A percentile compares a stretch with the other conserved stretches of the same genome.
Conservation (phyloP, 2,797 vertebrate species). For the Salarias fasciatus region DNA sequence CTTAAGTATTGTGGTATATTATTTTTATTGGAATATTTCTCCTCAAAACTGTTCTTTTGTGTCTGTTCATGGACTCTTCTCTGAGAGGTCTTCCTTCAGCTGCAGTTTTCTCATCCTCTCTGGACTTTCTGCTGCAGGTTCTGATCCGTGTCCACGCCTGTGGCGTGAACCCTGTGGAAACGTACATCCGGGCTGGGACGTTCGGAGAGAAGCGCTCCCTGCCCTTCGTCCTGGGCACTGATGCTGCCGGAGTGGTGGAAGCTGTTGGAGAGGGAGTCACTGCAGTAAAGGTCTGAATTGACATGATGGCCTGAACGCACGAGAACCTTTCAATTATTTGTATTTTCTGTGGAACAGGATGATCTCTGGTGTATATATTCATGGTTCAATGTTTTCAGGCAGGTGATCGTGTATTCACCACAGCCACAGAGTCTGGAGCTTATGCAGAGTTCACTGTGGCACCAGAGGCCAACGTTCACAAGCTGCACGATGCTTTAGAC, state of each 20-base stretch:
- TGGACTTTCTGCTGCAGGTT: slow-evolving; percentile 77
- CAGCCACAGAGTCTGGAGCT: slow-evolving; percentile 84
- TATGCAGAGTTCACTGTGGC: slow-evolving; percentile 91
- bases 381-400: slow-evolving; percentile 71
- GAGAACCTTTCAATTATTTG: no score
- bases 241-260: slow-evolving; percentile 89
- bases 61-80: no score
- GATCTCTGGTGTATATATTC: background rate
- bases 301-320: no score
- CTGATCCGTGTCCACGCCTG: slow-evolving; percentile 90
- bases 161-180: slow-evolving; percentile 94
- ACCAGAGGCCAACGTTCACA: slow-evolving; percentile 79
- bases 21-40: no score
- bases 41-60: no score
- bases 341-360: background rate
- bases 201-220: slow-evolving; percentile 80
- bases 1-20: no score
- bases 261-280: slow-evolving; percentile 83
- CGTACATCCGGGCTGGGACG: slow-evolving; percentile 89
- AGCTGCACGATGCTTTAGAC: slow-evolving; percentile 83
- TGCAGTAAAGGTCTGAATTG: slow-evolving; percentile 83
- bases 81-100: no score
- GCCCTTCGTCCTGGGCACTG: slow-evolving; percentile 90
- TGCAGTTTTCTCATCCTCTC: no score
- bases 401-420: slow-evolving; percentile 92